phyloP scores from a whole-genome alignment of 2,113 vertebrate species.

The Sula dactylatra region DNA sequence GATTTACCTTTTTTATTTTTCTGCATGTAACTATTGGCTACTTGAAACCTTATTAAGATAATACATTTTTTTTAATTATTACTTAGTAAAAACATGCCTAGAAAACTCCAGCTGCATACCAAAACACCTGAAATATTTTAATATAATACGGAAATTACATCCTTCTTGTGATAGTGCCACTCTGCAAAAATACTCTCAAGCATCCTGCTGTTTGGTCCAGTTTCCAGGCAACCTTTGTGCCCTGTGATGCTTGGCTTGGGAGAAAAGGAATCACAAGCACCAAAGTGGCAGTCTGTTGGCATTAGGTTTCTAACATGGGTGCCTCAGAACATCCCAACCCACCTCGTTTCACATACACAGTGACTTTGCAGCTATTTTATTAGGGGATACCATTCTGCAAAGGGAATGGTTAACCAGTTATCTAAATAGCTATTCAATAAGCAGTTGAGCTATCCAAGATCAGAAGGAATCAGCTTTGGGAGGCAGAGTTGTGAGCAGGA shows the following conservation, averaged over 20 bases:
- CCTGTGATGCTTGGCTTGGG: background rate
- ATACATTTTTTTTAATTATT: background rate
- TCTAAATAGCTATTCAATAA: background rate
- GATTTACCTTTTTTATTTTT: background rate
- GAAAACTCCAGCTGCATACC: background rate
- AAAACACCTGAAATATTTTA: background rate
- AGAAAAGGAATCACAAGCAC: background rate
- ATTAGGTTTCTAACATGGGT: background rate
- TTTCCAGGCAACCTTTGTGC: background rate
- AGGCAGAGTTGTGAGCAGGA: background rate
- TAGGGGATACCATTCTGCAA: background rate
- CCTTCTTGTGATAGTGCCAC: background rate
- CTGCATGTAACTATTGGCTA: background rate
- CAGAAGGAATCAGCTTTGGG: background rate
- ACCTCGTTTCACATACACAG: fast-evolving
- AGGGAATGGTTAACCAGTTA: background rate
- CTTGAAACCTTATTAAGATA: background rate
- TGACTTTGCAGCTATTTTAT: background rate
- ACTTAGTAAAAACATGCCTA: background rate
- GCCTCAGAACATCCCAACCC: background rate
- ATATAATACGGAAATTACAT: background rate
- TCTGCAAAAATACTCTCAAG: background rate
- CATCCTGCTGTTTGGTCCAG: background rate
- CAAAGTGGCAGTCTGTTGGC: background rate
- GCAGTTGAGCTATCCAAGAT: background rate